These are phyloP conservation scores for Phoenicopterus ruber DNA, from an alignment of 2,113 vertebrate species.

Conservation along the genomic window DNA sequence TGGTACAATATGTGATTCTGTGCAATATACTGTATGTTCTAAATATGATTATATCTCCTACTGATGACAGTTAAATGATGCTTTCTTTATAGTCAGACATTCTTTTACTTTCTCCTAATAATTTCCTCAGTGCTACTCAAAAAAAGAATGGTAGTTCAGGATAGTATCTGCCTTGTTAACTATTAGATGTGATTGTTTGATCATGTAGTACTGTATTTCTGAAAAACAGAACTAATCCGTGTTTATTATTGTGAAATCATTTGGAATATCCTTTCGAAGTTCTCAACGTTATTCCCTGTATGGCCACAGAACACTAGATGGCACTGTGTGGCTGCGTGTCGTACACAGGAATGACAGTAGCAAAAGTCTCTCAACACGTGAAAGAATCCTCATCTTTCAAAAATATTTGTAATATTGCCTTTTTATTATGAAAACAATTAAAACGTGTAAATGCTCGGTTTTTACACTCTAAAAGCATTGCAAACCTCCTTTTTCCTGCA, in stretches of 20 bases:
- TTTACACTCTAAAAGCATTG: neutral
- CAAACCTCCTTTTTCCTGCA: neutral
- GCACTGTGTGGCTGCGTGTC: constrained; percentile 29
- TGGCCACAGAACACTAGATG: constrained; percentile 31
- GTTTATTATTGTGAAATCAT: neutral
- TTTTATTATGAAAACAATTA: constrained; percentile 46
- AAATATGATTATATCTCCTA: neutral
- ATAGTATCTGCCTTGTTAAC: neutral
- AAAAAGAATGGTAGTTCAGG: neutral
- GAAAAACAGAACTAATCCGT: neutral
- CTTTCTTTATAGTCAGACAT: neutral
- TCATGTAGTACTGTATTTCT: neutral
- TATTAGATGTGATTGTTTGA: neutral
- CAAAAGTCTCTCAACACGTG: neutral
- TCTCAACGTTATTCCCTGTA: neutral
- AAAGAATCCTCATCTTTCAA: constrained; percentile 7
- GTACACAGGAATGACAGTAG: neutral
- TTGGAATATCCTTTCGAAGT: neutral
- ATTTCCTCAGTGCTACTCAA: neutral
- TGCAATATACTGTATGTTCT: neutral
- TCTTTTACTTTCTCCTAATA: neutral
- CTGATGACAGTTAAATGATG: neutral
- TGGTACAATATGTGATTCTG: neutral
- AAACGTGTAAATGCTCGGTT: neutral
- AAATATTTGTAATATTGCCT: constrained; percentile 38